phyloP scores from a whole-genome alignment of 1,140 invertebrate genomes.

The Pseudoatta argentina region DNA sequence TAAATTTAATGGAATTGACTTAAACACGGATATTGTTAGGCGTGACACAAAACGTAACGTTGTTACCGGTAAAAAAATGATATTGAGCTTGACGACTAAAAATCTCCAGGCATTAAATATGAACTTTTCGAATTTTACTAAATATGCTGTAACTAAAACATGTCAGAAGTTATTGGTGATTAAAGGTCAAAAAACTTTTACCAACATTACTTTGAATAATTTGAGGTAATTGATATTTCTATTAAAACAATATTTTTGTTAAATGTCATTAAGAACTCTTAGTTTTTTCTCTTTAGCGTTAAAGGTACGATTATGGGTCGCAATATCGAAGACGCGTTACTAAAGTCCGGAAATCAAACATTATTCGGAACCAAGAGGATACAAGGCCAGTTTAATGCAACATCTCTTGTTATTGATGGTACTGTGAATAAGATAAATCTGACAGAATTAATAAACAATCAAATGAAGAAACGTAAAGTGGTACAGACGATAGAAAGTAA shows the following conservation, averaged over 20 bases:
- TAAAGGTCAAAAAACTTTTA: conserved; percentile 76
- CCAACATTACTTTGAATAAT: conserved; percentile 62
- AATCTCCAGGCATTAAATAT: conserved; percentile 55
- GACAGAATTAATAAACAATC: conserved; percentile 57
- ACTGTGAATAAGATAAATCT: conserved; percentile 76
- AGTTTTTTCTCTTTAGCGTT: conserved; percentile 47
- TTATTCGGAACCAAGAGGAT: conserved; percentile 71
- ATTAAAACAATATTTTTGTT: background rate
- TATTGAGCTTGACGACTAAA: conserved; percentile 64
- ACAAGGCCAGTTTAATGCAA: conserved; percentile 63
- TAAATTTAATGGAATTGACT: conserved; percentile 77
- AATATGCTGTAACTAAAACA: conserved; percentile 64
- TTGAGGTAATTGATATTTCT: conserved; percentile 68
- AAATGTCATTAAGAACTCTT: background rate
- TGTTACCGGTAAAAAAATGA: conserved; percentile 74
- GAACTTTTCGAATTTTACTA: conserved; percentile 73
- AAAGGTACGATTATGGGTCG: conserved; percentile 69
- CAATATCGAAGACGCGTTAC: conserved; percentile 63
- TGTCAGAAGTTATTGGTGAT: conserved; percentile 57
- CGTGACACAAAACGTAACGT: conserved; percentile 69
- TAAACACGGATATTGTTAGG: conserved; percentile 76
- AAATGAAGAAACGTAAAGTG: conserved; percentile 69
- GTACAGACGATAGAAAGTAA: conserved; percentile 71
- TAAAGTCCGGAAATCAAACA: conserved; percentile 71
- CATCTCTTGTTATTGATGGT: conserved; percentile 68